A percentile compares a stretch with the other conserved stretches of the same genome.
Evolutionary conservation across 2,113 vertebrate species (phyloP).

Genomic region (Agapornis roseicollis): DNA sequence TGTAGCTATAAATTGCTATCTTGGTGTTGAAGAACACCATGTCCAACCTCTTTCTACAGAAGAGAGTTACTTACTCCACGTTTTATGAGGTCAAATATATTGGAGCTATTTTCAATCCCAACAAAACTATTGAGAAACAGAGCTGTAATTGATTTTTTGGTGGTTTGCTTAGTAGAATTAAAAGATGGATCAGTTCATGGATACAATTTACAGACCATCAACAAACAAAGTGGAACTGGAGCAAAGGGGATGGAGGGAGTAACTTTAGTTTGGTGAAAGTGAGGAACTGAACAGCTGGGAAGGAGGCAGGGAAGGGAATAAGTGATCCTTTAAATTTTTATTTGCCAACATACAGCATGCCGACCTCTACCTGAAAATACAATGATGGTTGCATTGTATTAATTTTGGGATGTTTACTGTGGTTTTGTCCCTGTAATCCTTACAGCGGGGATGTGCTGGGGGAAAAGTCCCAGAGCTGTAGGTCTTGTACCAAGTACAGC

Average conservation of each 20-base stretch:
- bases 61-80: neutral
- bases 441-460: neutral
- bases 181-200: neutral
- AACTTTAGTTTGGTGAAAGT: neutral
- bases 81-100: neutral
- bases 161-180: neutral
- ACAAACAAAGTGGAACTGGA: neutral
- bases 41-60: neutral
- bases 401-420: neutral
- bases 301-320: neutral
- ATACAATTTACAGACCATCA: neutral
- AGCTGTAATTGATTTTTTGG: neutral
- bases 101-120: neutral
- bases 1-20: neutral
- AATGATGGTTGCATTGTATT: neutral
- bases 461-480: neutral
- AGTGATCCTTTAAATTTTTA: neutral
- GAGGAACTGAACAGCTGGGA: neutral
- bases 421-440: neutral
- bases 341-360: neutral
- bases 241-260: neutral
- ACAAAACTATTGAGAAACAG: neutral
- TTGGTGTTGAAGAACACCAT: neutral
- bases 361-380: neutral
- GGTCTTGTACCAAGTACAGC: neutral